These are phyloP conservation scores for Hypsopygia costalis DNA, from an alignment of 2,888 invertebrate genomes.

Conservation along the genomic window DNA sequence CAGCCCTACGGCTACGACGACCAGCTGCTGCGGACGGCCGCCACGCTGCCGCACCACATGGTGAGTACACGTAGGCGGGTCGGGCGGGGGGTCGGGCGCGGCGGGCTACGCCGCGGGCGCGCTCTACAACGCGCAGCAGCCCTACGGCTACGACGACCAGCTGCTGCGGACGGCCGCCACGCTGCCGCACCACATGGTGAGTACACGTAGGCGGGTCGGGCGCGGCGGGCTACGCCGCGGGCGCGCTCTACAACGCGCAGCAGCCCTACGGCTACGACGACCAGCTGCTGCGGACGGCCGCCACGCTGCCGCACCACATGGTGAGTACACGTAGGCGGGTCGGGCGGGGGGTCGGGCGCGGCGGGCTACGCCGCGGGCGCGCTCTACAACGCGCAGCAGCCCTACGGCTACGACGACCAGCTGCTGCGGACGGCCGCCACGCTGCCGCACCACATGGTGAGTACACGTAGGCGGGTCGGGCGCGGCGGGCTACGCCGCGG, in stretches of 20 bases:
- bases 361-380: constrained; percentile 82
- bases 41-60: constrained; percentile 72
- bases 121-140: constrained; percentile 78
- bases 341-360: constrained; percentile 38
- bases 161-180: constrained; percentile 12
- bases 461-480: constrained; percentile 44
- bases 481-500: constrained; percentile 75
- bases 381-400: constrained; percentile 78
- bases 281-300: constrained; percentile 2
- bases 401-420: constrained; percentile 71
- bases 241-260: constrained; percentile 81
- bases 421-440: constrained; percentile 12
- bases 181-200: no score
- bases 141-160: constrained; percentile 71
- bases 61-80: constrained; percentile 24
- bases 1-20: constrained; percentile 78
- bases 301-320: constrained; percentile 72
- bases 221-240: constrained; percentile 75
- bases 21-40: constrained; percentile 2
- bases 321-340: constrained; percentile 24
- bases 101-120: constrained; percentile 82
- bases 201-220: constrained; percentile 44
- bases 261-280: constrained; percentile 78
- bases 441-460: no score
- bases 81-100: constrained; percentile 38